phyloP scores from a whole-genome alignment of 2,113 vertebrate species.

The Coptodon rendalli region DNA sequence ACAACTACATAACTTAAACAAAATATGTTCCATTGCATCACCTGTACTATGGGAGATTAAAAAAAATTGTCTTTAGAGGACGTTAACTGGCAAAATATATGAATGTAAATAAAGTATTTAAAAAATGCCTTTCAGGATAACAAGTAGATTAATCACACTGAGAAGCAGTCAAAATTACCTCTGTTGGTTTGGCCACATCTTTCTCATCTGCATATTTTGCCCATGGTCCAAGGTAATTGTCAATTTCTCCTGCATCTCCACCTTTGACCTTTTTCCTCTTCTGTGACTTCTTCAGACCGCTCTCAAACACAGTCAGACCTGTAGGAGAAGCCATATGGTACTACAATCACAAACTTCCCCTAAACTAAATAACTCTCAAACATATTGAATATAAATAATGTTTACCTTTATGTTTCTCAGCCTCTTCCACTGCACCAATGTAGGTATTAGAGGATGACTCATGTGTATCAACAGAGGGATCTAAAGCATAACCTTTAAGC shows the following conservation, averaged over 20 bases:
- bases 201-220: slow-evolving; percentile 96
- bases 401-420: slow-evolving; percentile 97
- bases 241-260: slow-evolving; percentile 90
- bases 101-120: background rate
- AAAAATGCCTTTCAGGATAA: background rate
- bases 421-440: slow-evolving; percentile 94
- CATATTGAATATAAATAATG: background rate
- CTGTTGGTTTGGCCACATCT: slow-evolving; percentile 89
- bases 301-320: slow-evolving; percentile 97
- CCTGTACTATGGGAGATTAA: background rate
- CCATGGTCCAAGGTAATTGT: slow-evolving; percentile 93
- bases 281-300: slow-evolving; percentile 83
- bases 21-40: background rate
- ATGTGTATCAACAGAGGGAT: slow-evolving; percentile 89
- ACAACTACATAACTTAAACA: background rate
- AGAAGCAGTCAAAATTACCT: slow-evolving; percentile 67
- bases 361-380: background rate
- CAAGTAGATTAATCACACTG: background rate
- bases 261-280: slow-evolving; percentile 96
- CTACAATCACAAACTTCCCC: background rate
- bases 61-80: background rate
- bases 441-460: slow-evolving; percentile 76
- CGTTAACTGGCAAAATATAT: background rate
- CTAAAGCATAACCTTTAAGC: slow-evolving; percentile 87
- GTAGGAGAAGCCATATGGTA: background rate